Evolutionary conservation across 2,797 vertebrate species (phyloP).

Genomic region (Capromys pilorides): DNA sequence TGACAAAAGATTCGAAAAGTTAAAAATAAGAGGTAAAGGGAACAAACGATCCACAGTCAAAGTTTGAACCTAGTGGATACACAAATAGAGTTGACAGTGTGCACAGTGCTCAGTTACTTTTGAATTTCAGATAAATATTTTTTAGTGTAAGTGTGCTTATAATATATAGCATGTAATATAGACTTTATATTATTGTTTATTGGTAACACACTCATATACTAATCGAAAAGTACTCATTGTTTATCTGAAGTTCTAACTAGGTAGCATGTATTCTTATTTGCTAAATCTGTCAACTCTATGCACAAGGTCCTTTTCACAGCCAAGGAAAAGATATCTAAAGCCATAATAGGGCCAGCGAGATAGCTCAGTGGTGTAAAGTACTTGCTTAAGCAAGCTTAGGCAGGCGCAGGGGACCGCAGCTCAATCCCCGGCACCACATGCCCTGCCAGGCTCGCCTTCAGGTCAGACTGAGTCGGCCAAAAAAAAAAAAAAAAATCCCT

Average conservation of each 20-base stretch:
- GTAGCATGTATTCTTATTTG: background rate
- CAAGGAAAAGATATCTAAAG: background rate
- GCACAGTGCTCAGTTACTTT: background rate
- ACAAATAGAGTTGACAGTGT: background rate
- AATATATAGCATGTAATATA: background rate
- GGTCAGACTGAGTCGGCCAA: no score
- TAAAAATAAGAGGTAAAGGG: background rate
- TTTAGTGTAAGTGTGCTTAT: background rate
- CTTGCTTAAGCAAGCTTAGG: no score
- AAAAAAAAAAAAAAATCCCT: background rate
- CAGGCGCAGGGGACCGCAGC: no score
- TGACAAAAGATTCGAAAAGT: background rate
- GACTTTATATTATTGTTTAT: background rate
- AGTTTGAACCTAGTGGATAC: background rate
- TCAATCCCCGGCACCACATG: no score
- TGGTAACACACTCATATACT: background rate
- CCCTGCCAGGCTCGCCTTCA: no score
- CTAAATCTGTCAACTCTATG: background rate
- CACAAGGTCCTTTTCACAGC: background rate
- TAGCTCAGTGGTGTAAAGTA: no score
- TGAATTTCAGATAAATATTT: slow-evolving; percentile 53
- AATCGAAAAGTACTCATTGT: background rate
- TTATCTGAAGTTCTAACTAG: slow-evolving; percentile 35
- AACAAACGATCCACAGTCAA: background rate
- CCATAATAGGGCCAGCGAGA: background rate